Evolutionary conservation across 2,113 vertebrate species (phyloP).

Genomic region (Micromys minutus): DNA sequence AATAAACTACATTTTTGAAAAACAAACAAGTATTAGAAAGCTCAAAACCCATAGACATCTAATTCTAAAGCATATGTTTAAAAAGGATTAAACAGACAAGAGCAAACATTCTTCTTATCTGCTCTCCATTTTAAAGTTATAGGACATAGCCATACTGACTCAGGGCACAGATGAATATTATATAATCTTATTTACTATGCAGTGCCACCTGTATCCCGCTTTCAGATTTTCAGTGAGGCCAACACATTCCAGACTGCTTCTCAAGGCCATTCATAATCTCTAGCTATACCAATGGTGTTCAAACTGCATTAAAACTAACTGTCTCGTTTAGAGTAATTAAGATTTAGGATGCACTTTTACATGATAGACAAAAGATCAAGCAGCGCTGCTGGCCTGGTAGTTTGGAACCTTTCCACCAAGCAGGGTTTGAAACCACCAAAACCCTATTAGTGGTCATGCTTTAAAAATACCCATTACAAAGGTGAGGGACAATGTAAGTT

Average conservation of each 20-base stretch:
- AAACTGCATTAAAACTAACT: slow-evolving; percentile 40
- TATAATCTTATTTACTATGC: slow-evolving; percentile 3
- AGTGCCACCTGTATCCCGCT: slow-evolving; percentile 36
- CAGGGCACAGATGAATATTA: not conserved
- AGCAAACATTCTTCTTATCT: slow-evolving; percentile 23
- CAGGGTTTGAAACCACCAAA: slow-evolving; percentile 47
- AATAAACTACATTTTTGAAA: slow-evolving; percentile 45
- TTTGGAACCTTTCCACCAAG: not conserved
- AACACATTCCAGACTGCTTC: slow-evolving; percentile 28
- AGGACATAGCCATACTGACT: slow-evolving; percentile 36
- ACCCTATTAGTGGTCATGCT: slow-evolving; percentile 16
- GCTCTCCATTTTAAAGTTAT: slow-evolving; percentile 48
- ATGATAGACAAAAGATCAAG: slow-evolving; percentile 21
- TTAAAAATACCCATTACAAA: slow-evolving; percentile 65
- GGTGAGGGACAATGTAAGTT: slow-evolving; percentile 74
- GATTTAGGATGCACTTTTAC: not conserved
- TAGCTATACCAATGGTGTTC: slow-evolving; percentile 43
- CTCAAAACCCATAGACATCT: slow-evolving; percentile 18
- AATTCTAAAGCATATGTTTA: not conserved
- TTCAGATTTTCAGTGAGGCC: not conserved
- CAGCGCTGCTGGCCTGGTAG: not conserved
- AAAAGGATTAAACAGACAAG: slow-evolving; percentile 48
- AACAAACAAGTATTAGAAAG: slow-evolving; percentile 26
- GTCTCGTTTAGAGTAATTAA: not conserved
- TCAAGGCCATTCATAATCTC: slow-evolving; percentile 17